These are phyloP conservation scores for Trinorchestia longiramus DNA, from an alignment of 1,140 invertebrate species.

Conservation along the genomic window DNA sequence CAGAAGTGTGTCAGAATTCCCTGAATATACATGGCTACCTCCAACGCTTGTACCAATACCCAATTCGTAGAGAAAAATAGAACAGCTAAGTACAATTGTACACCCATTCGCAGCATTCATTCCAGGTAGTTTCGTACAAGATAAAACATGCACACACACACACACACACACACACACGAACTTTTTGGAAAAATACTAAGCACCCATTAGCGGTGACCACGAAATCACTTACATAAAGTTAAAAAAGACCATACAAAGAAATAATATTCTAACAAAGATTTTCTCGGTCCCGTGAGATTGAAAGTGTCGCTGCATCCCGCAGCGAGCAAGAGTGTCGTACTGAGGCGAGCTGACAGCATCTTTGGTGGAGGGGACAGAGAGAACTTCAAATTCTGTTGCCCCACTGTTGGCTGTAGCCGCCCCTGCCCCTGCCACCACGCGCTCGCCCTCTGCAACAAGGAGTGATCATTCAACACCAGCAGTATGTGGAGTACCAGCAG, in stretches of 20 bases:
- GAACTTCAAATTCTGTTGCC: background rate
- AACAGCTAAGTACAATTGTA: slow-evolving; percentile 2
- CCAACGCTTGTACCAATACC: background rate
- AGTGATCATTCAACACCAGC: too few species aligned
- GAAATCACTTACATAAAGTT: background rate
- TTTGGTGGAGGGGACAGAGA: background rate
- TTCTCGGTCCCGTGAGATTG: background rate
- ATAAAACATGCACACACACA: background rate
- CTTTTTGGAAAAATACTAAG: background rate
- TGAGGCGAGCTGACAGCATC: background rate
- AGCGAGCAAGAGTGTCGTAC: background rate
- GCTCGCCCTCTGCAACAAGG: slow-evolving; percentile 23
- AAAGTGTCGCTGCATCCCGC: background rate
- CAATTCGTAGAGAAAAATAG: background rate
- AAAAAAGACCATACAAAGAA: background rate
- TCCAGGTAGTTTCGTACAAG: background rate
- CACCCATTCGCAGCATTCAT: background rate
- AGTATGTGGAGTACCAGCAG: too few species aligned
- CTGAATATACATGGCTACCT: background rate
- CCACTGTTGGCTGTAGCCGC: slow-evolving; percentile 46
- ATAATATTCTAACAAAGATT: background rate
- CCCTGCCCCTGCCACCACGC: slow-evolving; percentile 1
- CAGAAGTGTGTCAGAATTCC: background rate
- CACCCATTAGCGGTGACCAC: background rate
- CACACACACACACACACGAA: background rate